These are phyloP conservation scores for Artemia sinica DNA, from an alignment of 2,888 invertebrate genomes.

Conservation along the genomic window DNA sequence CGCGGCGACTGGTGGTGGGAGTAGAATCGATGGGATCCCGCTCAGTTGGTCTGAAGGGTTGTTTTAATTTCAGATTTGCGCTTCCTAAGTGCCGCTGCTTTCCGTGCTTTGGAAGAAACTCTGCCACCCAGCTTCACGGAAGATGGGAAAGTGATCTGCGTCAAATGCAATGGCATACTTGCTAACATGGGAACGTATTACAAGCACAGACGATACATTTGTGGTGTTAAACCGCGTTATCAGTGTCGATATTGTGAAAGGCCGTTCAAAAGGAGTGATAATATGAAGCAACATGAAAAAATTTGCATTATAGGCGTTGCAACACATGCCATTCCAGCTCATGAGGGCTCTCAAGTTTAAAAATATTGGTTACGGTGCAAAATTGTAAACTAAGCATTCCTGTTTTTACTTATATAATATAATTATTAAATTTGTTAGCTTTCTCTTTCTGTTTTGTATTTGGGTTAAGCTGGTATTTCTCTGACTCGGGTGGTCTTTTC, in stretches of 20 bases:
- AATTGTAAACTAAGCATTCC: slow-evolving; percentile 14
- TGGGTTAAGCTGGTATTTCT: not conserved
- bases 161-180: slow-evolving; percentile 12
- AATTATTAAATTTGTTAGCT: not conserved
- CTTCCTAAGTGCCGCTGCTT: slow-evolving; percentile 8
- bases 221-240: slow-evolving; percentile 9
- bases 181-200: slow-evolving; percentile 13
- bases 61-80: slow-evolving; percentile 9
- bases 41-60: slow-evolving; percentile 12
- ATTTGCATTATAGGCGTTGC: slow-evolving; percentile 2
- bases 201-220: slow-evolving; percentile 11
- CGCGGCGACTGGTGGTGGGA: not conserved
- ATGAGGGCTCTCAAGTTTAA: not conserved
- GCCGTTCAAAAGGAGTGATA: slow-evolving; percentile 12
- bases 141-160: slow-evolving; percentile 15
- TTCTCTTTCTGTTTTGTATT: too few species aligned
- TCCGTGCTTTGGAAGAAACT: slow-evolving; percentile 12
- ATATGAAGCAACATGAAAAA: slow-evolving; percentile 13
- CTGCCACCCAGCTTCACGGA: slow-evolving; percentile 12
- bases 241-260: slow-evolving; percentile 12
- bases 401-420: slow-evolving; percentile 5
- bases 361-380: slow-evolving; percentile 10
- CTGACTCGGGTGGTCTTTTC: slow-evolving; percentile 10
- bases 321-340: too few species aligned
- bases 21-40: not conserved